Evolutionary conservation across 2,888 invertebrate genomes (phyloP), one percentile per base, ranked within the genome.

Genomic region (Willowsia nigromaculata): DNA sequence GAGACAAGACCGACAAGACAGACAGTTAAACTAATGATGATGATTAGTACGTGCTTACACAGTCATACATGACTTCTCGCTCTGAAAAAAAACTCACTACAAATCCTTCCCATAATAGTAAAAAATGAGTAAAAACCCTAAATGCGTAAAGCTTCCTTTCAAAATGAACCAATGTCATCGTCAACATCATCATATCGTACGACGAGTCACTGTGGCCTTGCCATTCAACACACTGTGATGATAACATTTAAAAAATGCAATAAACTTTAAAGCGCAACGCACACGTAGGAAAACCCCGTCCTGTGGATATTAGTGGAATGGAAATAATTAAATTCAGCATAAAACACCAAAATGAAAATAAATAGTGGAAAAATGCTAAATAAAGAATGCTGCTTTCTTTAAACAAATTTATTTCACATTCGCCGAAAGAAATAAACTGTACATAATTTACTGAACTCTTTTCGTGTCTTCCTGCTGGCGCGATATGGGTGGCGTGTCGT

Each of bases 1-100:
- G 50, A 83, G 33, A 47, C 30, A 68, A n/a, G n/a, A n/a, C n/a
- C n/a, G n/a, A n/a, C n/a, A n/a, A n/a, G 83, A 84, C 83, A 68
- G 40, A n/a, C 68, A 68, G 37, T 18, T 18, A 40, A 71, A 71
- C 43, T 43, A 50, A 59, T 53, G 56, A 30, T 71, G 15, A 68
- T 62, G 62, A 30, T 9, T 59, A 22, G 13, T 15, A 59, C 27
- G 59, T 27, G 27, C 27, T 22, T 18, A 27, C 15, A 30, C 15
- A 68, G 33, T 37, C 68, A 68, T 4, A 9, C 25, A 2, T 68
- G 30, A 37, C 37, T 18, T 37, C 33, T 68, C 40, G 62, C 25
- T 27, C 4, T 1, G 9, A 27, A 59, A 59, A 62, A 65, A 59
- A 5, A 13, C 7, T 2, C 62, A 30, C 5, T 18, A 9, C 25